Evolutionary conservation across 2,113 vertebrate species (phyloP).

Genomic region (Herpailurus yagouaroundi): DNA sequence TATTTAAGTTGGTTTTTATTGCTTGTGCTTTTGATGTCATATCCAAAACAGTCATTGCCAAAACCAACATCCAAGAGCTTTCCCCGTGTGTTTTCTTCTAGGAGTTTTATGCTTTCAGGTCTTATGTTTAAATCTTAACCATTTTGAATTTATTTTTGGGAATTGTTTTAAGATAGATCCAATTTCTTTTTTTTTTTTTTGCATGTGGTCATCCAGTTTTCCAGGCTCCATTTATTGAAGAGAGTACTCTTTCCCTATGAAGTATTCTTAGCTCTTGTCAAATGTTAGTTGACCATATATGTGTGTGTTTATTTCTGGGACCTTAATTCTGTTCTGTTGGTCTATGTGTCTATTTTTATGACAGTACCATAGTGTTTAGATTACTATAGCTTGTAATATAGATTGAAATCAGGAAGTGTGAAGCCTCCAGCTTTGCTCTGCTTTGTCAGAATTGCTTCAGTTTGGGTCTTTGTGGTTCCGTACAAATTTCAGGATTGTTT

Average conservation of each 20-base stretch:
- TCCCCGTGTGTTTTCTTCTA: neutral
- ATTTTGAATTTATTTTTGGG: neutral
- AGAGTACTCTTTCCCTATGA: neutral
- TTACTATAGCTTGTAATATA: neutral
- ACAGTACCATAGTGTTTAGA: neutral
- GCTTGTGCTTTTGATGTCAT: neutral
- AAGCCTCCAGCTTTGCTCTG: neutral
- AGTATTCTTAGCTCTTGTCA: neutral
- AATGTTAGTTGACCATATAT: neutral
- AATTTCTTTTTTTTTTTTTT: neutral
- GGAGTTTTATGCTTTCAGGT: neutral
- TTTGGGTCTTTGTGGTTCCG: neutral
- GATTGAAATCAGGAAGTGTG: neutral
- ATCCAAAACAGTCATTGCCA: neutral
- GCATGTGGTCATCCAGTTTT: neutral
- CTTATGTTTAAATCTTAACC: neutral
- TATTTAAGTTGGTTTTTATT: neutral
- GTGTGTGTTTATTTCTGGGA: neutral
- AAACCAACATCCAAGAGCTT: neutral
- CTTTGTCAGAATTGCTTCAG: neutral
- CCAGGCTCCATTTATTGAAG: neutral
- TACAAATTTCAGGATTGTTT: neutral
- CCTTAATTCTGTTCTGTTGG: neutral
- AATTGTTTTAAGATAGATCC: neutral
- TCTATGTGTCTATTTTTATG: neutral